Evolutionary conservation across 2,797 vertebrate genomes (phyloP), one percentile per base, ranked within the genome.

Genomic region (Acanthurus lineatus): DNA sequence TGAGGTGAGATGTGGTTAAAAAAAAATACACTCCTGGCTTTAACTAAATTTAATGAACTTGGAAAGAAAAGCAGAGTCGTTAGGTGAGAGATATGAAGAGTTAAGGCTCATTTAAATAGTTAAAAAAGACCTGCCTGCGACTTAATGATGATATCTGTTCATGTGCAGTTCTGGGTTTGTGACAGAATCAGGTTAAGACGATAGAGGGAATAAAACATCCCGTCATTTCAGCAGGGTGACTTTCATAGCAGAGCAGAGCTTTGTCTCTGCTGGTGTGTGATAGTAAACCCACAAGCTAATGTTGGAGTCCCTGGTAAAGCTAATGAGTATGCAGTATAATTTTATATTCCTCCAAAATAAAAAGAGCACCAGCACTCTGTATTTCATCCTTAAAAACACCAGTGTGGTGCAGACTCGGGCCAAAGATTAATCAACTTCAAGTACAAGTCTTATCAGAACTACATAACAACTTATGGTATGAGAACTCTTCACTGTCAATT

Each of bases 121-220:
- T 70, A 58, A 62, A 74, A 35, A 77, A 76, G 71, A 85, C 75
- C 81, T 72, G 81, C 78, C 78, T 83, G 84, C 14, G 25, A 79
- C 71, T 83, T 87, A 82, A 91, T 79, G 81, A 82, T 77, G 83
- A 70, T 71, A 76, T 79, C 65, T n/a, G 38, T 65, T 82, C 64
- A 49, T 81, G 85, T 85, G 82, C 71, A 70, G 76, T 63, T 72
- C 66, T 56, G 77, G 32, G 35, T 48, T n/a, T 84, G 78, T 91
- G 91, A 93, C 94, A 91, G 91, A 94, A 91, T 94, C 87, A 87
- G 93, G 92, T 89, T 92, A 89, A 83, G 86, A 84, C 80, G 86
- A 87, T 61, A 82, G 76, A 86, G 76, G 73, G 90, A 92, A 88
- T 89, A 86, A 91, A 53, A 93, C n/a, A 25, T 81, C 32, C 3